phyloP scores from a whole-genome alignment of 2,797 vertebrate genomes.

The Buphagus erythrorhynchus region DNA sequence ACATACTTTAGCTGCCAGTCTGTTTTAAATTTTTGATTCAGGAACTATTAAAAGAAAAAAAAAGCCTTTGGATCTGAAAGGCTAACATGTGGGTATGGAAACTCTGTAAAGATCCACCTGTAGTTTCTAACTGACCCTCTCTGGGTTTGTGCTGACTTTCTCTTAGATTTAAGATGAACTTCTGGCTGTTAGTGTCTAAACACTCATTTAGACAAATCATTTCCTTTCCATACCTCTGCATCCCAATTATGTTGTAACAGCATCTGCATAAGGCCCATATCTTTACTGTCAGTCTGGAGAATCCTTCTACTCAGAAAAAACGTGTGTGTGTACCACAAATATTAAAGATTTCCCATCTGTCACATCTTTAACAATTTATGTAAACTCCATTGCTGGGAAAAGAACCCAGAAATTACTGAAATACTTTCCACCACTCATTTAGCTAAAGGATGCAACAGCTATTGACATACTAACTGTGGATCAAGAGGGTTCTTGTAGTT shows the following conservation, averaged over 20 bases:
- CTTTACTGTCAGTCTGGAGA: slow-evolving; percentile 31
- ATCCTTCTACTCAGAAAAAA: slow-evolving; percentile 28
- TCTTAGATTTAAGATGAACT: neutral
- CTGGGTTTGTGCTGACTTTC: neutral
- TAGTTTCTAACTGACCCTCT: neutral
- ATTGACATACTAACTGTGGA: slow-evolving; percentile 53
- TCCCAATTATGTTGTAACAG: neutral
- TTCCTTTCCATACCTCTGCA: neutral
- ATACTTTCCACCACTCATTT: slow-evolving; percentile 36
- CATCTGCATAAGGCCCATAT: neutral
- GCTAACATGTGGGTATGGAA: neutral
- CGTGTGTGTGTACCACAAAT: neutral
- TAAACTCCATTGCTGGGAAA: slow-evolving; percentile 34
- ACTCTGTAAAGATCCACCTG: neutral
- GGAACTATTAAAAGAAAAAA: neutral
- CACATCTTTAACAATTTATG: slow-evolving; percentile 57
- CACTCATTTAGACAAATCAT: neutral
- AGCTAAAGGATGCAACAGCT: slow-evolving; percentile 56
- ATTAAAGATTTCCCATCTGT: slow-evolving; percentile 37
- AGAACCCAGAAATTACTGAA: slow-evolving; percentile 13
- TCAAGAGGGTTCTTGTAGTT: slow-evolving; percentile 53
- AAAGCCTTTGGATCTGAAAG: neutral
- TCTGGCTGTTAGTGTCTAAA: neutral
- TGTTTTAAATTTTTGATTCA: neutral
- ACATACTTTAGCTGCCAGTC: neutral